Conservation (phyloP, 2,888 invertebrate genomes). For the Paralinhomoeus sp. region DNA sequence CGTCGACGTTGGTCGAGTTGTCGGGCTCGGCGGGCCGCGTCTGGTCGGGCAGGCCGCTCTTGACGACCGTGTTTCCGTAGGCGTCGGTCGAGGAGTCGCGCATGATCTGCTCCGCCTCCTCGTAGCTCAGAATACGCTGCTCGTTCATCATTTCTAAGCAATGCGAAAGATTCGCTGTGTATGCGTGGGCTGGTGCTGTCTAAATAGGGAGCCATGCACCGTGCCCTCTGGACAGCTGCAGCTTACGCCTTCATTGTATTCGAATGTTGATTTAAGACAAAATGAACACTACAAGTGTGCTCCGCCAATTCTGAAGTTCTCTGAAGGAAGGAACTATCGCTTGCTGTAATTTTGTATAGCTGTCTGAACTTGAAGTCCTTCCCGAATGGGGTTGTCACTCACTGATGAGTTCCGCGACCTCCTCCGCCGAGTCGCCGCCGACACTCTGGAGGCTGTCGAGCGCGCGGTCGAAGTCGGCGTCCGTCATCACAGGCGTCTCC, state of each 20-base stretch:
- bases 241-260: too few relatives aligned
- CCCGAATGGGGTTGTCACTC: too few relatives aligned
- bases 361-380: too few relatives aligned
- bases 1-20: conserved; percentile 80
- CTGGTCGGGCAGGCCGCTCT: conserved; percentile 19
- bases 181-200: too few relatives aligned
- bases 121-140: conserved; percentile 21
- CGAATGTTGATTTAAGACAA: too few relatives aligned
- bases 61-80: conserved; percentile 7
- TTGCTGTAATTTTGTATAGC: not conserved
- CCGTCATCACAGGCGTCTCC: conserved; percentile 11
- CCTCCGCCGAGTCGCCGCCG: conserved; percentile 11
- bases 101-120: conserved; percentile 17
- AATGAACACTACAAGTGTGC: too few relatives aligned
- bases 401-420: conserved; percentile 19
- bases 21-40: conserved; percentile 50
- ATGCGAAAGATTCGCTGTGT: not conserved
- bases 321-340: not conserved
- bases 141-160: conserved; percentile 22
- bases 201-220: too few relatives aligned
- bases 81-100: not conserved
- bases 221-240: too few relatives aligned
- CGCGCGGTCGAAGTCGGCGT: conserved; percentile 8
- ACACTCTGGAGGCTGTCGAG: conserved; percentile 12
- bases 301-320: too few relatives aligned